phyloP scores from a whole-genome alignment of 2,888 invertebrate species.

The Agriopis aurantiaria region DNA sequence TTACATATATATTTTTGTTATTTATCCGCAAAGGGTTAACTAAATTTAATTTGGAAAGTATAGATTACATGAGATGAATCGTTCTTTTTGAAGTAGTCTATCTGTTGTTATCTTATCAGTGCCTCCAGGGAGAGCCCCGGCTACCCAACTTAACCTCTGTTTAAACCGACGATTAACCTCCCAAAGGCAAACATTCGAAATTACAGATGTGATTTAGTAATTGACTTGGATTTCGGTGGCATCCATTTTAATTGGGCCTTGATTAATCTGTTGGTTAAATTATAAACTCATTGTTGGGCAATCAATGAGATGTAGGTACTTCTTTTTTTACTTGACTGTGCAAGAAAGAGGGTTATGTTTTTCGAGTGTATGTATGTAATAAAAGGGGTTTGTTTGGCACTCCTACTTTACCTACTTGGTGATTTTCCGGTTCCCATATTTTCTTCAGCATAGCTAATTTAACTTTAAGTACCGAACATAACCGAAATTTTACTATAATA shows the following conservation, averaged over 20 bases:
- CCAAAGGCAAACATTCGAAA: conserved; percentile 62
- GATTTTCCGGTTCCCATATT: too few species aligned
- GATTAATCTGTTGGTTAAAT: conserved; percentile 36
- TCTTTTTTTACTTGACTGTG: background rate
- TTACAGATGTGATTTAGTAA: conserved; percentile 63
- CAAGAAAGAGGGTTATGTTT: too few species aligned
- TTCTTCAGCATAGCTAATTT: too few species aligned
- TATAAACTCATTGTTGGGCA: conserved; percentile 28
- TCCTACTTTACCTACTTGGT: too few species aligned
- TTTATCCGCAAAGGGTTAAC: too few species aligned
- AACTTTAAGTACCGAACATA: too few species aligned
- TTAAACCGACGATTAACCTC: conserved; percentile 71
- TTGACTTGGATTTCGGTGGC: conserved; percentile 48
- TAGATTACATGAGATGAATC: too few species aligned
- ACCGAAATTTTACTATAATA: too few species aligned
- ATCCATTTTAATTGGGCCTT: conserved; percentile 38
- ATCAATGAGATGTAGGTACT: conserved; percentile 1
- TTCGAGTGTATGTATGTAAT: too few species aligned
- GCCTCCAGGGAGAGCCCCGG: conserved; percentile 45
- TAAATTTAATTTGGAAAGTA: too few species aligned
- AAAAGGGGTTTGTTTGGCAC: too few species aligned
- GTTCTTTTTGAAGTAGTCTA: background rate
- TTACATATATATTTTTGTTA: too few species aligned
- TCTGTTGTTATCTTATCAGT: conserved; percentile 13
- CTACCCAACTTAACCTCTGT: conserved; percentile 67